phyloP scores from a whole-genome alignment of 2,888 invertebrate genomes.

The Zelleria hepariella region DNA sequence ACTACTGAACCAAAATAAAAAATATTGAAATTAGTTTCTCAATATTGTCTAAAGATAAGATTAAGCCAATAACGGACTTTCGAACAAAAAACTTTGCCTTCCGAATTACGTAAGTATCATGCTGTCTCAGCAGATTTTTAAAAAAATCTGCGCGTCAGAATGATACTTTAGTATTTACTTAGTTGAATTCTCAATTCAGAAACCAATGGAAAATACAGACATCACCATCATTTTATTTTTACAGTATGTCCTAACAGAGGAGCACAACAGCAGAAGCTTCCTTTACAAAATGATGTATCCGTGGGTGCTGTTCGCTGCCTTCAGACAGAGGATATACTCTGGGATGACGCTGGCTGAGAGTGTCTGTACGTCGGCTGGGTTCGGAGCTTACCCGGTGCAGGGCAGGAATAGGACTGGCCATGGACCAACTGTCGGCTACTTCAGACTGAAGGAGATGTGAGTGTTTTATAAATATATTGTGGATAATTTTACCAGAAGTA shows the following conservation, averaged over 20 bases:
- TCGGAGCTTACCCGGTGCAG: slow-evolving; percentile 90
- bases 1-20: no score
- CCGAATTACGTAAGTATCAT: no score
- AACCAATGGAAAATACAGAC: no score
- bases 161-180: not conserved
- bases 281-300: slow-evolving; percentile 87
- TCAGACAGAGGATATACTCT: slow-evolving; percentile 90
- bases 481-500: not conserved
- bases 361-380: slow-evolving; percentile 91
- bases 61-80: no score
- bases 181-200: not conserved
- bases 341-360: slow-evolving; percentile 93
- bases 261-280: slow-evolving; percentile 80
- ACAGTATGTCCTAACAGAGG: slow-evolving; percentile 85
- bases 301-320: slow-evolving; percentile 88
- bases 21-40: no score
- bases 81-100: no score
- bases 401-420: slow-evolving; percentile 82
- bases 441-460: slow-evolving; percentile 73
- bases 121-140: no score
- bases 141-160: no score
- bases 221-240: not conserved
- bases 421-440: slow-evolving; percentile 85
- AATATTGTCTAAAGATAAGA: no score
- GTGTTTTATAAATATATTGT: slow-evolving; percentile 14